phyloP scores from a whole-genome alignment of 1,140 invertebrate species.

The Saccostrea glomerata region DNA sequence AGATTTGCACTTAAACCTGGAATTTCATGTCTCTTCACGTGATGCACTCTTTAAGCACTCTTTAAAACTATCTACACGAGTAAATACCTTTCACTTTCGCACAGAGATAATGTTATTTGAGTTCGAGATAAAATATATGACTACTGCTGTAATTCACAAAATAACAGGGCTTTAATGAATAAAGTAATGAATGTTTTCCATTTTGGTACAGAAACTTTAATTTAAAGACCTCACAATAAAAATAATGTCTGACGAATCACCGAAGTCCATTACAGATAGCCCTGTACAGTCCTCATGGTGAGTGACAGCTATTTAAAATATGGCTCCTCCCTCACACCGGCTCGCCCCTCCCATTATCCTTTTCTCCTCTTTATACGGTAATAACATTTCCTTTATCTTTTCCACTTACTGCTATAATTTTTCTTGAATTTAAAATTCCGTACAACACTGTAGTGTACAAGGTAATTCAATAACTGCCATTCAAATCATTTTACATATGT shows the following conservation, averaged over 20 bases:
- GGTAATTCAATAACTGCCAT: no score
- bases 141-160: not conserved
- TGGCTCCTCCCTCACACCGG: not conserved
- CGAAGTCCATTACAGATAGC: constrained; percentile 6
- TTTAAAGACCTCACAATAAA: constrained; percentile 14
- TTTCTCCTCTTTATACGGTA: not conserved
- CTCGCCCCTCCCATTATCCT: not conserved
- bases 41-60: not conserved
- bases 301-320: not conserved
- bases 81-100: not conserved
- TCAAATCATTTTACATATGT: no score
- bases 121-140: no score
- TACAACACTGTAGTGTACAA: no score
- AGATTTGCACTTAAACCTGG: constrained; percentile 7
- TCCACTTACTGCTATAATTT: no score
- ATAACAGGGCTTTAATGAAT: not conserved
- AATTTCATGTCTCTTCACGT: not conserved
- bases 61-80: not conserved
- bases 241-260: constrained; percentile 22
- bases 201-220: constrained; percentile 18
- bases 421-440: no score
- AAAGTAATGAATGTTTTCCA: constrained; percentile 5
- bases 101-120: not conserved
- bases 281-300: constrained; percentile 13
- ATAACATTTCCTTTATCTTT: no score